Percentiles rank a stretch among this genome's conserved stretches.
phyloP scores from a whole-genome alignment of 2,888 invertebrate species.

The Hemaris fuciformis region DNA sequence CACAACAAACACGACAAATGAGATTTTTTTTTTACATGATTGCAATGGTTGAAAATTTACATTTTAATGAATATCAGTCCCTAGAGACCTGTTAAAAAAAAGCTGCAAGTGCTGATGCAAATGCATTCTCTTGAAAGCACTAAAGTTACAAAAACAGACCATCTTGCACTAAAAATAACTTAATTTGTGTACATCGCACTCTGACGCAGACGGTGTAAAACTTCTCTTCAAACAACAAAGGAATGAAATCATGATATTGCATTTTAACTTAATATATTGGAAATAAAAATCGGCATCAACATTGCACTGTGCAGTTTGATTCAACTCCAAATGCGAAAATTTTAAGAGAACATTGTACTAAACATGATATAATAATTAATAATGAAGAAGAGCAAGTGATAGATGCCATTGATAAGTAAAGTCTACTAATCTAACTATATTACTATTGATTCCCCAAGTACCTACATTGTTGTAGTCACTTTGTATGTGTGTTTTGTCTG shows the following conservation, averaged over 20 bases:
- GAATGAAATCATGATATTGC: neutral
- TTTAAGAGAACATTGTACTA: no score
- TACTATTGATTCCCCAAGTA: no score
- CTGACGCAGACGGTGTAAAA: neutral
- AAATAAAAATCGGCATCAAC: no score
- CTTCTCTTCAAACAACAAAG: slow-evolving; percentile 5
- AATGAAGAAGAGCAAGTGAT: no score
- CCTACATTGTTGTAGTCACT: no score
- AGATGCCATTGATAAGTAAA: no score
- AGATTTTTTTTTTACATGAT: neutral
- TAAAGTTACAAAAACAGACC: neutral
- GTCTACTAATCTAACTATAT: no score
- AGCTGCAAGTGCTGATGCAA: neutral
- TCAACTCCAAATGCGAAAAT: no score
- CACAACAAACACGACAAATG: neutral
- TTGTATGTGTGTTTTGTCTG: no score
- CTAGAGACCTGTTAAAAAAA: neutral
- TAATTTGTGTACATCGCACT: neutral
- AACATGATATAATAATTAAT: no score
- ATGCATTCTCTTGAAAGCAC: slow-evolving; percentile 4
- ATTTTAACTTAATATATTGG: neutral
- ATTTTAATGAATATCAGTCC: neutral
- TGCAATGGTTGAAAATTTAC: neutral
- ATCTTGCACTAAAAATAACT: neutral
- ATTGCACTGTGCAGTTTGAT: no score